Percentiles rank a stretch among this genome's conserved stretches.
These are phyloP conservation scores for Acropora yongei DNA, from an alignment of 64 coral and sea anemone species.

Conservation along the genomic window DNA sequence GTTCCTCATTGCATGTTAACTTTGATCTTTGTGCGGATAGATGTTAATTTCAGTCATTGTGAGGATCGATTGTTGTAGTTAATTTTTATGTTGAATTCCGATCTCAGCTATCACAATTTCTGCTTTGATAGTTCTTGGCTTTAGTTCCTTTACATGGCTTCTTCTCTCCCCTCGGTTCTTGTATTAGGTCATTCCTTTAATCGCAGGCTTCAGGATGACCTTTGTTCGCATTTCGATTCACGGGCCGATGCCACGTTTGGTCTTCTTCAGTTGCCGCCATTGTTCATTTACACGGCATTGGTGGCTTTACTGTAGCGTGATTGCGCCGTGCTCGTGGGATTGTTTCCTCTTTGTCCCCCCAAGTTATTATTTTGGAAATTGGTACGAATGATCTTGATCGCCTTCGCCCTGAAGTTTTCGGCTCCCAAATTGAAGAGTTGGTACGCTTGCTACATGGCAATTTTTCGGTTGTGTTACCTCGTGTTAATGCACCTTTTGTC, in stretches of 20 bases:
- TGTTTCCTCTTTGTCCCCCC: conserved; percentile 31
- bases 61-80: too few relatives aligned
- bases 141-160: too few relatives aligned
- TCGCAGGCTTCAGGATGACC: not conserved
- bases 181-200: too few relatives aligned
- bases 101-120: too few relatives aligned
- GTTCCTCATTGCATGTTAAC: too few relatives aligned
- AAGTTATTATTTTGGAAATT: conserved; percentile 38
- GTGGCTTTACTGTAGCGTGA: conserved; percentile 18
- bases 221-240: conserved; percentile 1
- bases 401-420: not conserved
- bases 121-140: too few relatives aligned
- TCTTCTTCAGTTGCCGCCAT: not conserved
- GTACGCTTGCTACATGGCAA: not conserved
- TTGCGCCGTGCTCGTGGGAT: not conserved
- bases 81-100: too few relatives aligned
- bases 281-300: conserved; percentile 49
- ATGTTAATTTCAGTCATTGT: too few relatives aligned
- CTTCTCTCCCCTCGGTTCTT: too few relatives aligned
- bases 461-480: conserved; percentile 20
- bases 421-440: conserved; percentile 20
- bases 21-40: too few relatives aligned
- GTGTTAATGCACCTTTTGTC: conserved; percentile 11
- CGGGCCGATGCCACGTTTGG: conserved; percentile 18
- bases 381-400: conserved; percentile 33